Evolutionary conservation across 2,113 vertebrate species (phyloP).

Genomic region (Cephalopterus ornatus): DNA sequence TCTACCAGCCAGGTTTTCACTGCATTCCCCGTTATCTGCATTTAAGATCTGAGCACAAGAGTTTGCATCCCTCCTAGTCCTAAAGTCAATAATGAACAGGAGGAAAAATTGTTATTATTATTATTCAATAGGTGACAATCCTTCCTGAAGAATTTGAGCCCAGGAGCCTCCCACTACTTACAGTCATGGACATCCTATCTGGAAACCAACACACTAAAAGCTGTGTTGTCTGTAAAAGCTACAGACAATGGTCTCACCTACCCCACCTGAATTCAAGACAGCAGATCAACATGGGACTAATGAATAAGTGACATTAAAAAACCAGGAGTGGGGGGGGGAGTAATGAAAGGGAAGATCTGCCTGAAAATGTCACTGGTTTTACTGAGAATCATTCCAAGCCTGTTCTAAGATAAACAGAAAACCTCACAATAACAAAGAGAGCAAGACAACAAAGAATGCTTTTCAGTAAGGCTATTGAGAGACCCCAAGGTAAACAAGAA

Average conservation of each 20-base stretch:
- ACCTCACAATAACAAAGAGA: background rate
- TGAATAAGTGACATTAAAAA: background rate
- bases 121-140: background rate
- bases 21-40: background rate
- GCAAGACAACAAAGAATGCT: constrained; percentile 23
- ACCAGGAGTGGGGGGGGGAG: fast-evolving
- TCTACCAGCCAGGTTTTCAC: background rate
- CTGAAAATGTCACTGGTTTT: background rate
- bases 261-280: background rate
- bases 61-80: background rate
- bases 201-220: background rate
- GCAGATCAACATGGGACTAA: background rate
- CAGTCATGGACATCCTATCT: background rate
- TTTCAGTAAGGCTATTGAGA: background rate
- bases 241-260: background rate
- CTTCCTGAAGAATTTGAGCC: background rate
- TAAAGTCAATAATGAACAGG: background rate
- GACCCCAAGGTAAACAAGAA: background rate
- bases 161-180: background rate
- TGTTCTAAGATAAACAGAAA: background rate
- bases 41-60: background rate
- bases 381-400: background rate
- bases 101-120: background rate
- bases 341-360: background rate
- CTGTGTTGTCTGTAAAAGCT: background rate